Conservation (phyloP, 2,113 vertebrate species). For the Tursiops truncatus region DNA sequence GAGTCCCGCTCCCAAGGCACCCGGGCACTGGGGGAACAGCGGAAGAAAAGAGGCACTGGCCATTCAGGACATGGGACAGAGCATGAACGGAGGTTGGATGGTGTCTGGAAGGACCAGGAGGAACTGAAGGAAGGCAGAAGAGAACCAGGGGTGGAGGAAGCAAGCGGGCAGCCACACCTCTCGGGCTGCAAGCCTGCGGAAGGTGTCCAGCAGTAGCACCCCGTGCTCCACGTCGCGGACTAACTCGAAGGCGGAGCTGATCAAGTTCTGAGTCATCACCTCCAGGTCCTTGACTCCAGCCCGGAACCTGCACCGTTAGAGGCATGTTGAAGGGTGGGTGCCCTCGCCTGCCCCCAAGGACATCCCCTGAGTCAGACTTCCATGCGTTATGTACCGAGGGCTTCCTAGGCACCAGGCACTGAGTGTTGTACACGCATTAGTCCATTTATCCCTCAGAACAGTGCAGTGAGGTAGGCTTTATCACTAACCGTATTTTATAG, state of each 20-base stretch:
- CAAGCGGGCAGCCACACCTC: conserved; percentile 82
- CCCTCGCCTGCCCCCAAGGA: not conserved
- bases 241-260: conserved; percentile 85
- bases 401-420: too few relatives aligned
- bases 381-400: accelerated
- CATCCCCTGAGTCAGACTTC: not conserved
- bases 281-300: conserved; percentile 85
- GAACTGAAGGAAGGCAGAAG: not conserved
- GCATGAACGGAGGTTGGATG: not conserved
- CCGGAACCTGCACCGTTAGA: conserved; percentile 77
- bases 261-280: conserved; percentile 89
- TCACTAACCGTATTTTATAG: not conserved
- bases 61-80: too few relatives aligned
- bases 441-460: not conserved
- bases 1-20: not conserved
- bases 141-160: not conserved
- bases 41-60: not conserved
- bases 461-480: not conserved
- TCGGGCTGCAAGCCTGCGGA: conserved; percentile 85
- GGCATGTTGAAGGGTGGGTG: accelerated
- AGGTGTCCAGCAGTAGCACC: conserved; percentile 87
- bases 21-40: not conserved
- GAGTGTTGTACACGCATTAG: not conserved
- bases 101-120: not conserved
- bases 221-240: conserved; percentile 87